Evolutionary conservation across 2,888 invertebrate genomes (phyloP).

Genomic region (Aleiodes leptofemur): DNA sequence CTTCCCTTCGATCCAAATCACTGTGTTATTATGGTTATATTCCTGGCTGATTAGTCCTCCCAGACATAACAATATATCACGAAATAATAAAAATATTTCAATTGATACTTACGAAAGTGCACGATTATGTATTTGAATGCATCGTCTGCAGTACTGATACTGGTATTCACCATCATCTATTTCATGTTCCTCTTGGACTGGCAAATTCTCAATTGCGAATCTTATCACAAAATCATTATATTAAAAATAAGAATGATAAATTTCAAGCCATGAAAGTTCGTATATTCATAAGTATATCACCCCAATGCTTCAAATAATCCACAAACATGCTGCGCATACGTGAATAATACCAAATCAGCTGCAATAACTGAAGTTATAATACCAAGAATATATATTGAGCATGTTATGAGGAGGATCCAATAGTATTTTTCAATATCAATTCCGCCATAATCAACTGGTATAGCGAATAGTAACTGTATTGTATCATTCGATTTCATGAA

Average conservation of each 20-base stretch:
- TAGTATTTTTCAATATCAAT: constrained; percentile 34
- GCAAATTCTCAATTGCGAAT: constrained; percentile 5
- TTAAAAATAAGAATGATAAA: neutral
- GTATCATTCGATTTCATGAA: constrained; percentile 18
- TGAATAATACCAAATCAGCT: constrained; percentile 32
- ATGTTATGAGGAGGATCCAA: neutral
- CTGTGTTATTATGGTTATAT: no score
- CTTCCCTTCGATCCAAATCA: no score
- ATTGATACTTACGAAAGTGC: constrained; percentile 3
- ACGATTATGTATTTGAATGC: constrained; percentile 15
- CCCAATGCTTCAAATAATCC: constrained; percentile 41
- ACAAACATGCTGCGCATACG: constrained; percentile 38
- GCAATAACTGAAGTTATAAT: constrained; percentile 12
- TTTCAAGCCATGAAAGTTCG: neutral
- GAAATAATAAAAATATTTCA: neutral
- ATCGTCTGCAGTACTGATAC: neutral
- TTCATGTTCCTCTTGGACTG: neutral
- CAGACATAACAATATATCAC: no score
- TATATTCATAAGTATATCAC: constrained; percentile 17
- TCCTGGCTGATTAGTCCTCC: no score
- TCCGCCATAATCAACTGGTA: constrained; percentile 21
- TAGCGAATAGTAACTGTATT: constrained; percentile 7
- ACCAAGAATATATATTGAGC: neutral
- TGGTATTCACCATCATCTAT: neutral
- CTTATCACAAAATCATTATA: neutral